These are phyloP conservation scores for Gallinago media DNA, from an alignment of 2,113 vertebrate genomes.

Conservation along the genomic window DNA sequence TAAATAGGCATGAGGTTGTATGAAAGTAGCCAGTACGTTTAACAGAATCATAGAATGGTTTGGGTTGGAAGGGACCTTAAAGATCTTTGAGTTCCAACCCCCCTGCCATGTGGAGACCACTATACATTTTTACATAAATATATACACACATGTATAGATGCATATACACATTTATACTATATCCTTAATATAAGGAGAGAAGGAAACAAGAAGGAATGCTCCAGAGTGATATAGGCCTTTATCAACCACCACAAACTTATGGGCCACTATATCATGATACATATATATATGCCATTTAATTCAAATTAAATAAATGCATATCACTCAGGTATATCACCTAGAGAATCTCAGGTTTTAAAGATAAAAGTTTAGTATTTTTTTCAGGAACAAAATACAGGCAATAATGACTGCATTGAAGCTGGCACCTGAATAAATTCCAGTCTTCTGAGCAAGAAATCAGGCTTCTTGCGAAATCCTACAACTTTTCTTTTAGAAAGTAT, in stretches of 20 bases:
- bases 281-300: neutral
- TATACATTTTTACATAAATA: no score
- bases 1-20: neutral
- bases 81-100: no score
- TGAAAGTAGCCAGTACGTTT: neutral
- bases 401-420: neutral
- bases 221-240: neutral
- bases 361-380: neutral
- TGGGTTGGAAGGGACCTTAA: no score
- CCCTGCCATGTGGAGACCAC: no score
- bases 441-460: neutral
- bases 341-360: neutral
- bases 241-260: accelerated
- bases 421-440: neutral
- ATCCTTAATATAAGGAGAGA: neutral
- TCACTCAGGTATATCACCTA: neutral
- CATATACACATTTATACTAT: neutral
- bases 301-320: neutral
- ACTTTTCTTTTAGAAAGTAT: neutral
- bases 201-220: neutral
- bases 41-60: no score
- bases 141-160: no score
- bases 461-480: neutral
- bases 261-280: neutral
- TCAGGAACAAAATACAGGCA: neutral